Evolutionary conservation across 2,888 invertebrate species (phyloP).

Genomic region (Antheraea yamamai): DNA sequence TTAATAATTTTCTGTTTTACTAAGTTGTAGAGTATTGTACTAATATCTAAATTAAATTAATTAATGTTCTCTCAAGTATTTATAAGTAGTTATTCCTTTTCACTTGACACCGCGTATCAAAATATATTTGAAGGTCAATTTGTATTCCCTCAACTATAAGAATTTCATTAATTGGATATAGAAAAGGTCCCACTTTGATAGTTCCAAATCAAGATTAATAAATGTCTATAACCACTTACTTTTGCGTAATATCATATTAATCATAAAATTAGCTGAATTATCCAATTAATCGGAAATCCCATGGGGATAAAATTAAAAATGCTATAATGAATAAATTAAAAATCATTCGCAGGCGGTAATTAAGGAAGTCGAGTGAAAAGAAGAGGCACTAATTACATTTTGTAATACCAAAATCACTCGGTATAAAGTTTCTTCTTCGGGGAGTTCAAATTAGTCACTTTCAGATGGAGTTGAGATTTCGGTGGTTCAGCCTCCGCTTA

Average conservation of each 20-base stretch:
- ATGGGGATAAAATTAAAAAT: not conserved
- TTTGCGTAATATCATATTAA: not conserved
- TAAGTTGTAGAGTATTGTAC: not conserved
- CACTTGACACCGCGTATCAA: not conserved
- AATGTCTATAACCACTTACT: not conserved
- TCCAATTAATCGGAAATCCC: not conserved
- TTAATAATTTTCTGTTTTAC: not conserved
- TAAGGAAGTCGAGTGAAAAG: slow-evolving; percentile 14
- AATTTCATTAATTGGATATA: not conserved
- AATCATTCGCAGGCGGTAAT: slow-evolving; percentile 11
- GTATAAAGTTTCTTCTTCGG: slow-evolving; percentile 15
- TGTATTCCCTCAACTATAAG: not conserved
- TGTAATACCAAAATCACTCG: slow-evolving; percentile 17
- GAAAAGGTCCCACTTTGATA: not conserved
- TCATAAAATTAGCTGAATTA: not conserved
- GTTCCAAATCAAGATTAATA: not conserved
- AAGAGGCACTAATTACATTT: slow-evolving; percentile 19
- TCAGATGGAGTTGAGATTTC: slow-evolving; percentile 10
- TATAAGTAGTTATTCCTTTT: not conserved
- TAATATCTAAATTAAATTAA: not conserved
- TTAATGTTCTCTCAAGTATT: not conserved
- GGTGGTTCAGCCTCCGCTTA: not conserved
- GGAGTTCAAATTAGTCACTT: slow-evolving; percentile 20
- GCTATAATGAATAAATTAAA: not conserved
- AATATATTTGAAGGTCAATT: not conserved